Conservation (phyloP, 2,888 invertebrate species). For the Stenichneumon culpator region DNA sequence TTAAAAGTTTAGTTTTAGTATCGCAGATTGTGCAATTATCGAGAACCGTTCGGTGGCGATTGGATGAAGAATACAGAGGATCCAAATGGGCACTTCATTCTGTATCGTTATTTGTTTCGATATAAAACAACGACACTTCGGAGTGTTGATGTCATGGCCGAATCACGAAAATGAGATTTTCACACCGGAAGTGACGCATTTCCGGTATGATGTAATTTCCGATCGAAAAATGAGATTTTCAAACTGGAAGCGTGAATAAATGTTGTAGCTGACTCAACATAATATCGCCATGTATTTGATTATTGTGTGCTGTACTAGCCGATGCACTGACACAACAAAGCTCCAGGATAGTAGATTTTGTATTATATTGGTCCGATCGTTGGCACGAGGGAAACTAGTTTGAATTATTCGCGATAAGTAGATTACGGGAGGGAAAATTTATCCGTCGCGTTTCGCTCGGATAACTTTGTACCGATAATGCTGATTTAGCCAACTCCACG, state of each 20-base stretch:
- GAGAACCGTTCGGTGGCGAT: neutral
- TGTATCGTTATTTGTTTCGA: too few relatives aligned
- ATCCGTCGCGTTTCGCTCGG: constrained; percentile 43
- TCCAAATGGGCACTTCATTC: neutral
- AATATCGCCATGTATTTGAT: neutral
- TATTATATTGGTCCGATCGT: constrained; percentile 13
- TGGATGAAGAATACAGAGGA: neutral
- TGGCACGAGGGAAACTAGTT: constrained; percentile 44
- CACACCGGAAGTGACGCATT: too few relatives aligned
- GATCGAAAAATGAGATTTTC: too few relatives aligned
- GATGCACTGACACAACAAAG: neutral
- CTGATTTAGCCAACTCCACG: constrained; percentile 61
- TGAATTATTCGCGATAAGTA: constrained; percentile 63
- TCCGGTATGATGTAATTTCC: too few relatives aligned
- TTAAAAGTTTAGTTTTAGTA: neutral
- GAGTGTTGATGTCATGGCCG: too few relatives aligned
- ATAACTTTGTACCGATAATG: constrained; percentile 64
- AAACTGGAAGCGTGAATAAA: neutral
- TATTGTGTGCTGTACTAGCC: neutral
- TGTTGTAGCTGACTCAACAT: neutral
- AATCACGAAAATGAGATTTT: neutral
- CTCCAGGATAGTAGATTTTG: constrained; percentile 5
- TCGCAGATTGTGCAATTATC: neutral
- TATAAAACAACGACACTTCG: too few relatives aligned
- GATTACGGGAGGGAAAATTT: constrained; percentile 61